phyloP scores from a whole-genome alignment of 2,797 vertebrate species.

The Lindbergichthys nudifrons region DNA sequence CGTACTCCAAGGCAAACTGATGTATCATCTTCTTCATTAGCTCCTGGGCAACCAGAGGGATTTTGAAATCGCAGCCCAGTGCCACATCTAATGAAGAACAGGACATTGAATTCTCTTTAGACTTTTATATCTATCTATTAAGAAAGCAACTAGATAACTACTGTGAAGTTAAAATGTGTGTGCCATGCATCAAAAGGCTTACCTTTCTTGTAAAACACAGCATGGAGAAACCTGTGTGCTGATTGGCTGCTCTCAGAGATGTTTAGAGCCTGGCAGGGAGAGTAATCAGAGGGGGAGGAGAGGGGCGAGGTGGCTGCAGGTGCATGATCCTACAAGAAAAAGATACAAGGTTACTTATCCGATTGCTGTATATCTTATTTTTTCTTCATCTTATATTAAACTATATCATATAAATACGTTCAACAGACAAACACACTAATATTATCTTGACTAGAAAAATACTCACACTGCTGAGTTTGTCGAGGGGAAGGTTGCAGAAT shows the following conservation, averaged over 20 bases:
- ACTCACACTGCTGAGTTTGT: constrained; percentile 94
- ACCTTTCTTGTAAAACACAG: constrained; percentile 99
- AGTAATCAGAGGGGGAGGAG: constrained; percentile 94
- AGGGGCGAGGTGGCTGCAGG: constrained; percentile 89
- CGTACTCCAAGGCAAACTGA: constrained; percentile 98
- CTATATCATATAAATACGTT: neutral
- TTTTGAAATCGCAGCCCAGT: constrained; percentile 94
- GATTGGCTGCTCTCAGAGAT: constrained; percentile 96
- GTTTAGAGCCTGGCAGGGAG: constrained; percentile 94
- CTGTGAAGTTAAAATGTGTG: neutral
- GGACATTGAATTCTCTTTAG: neutral
- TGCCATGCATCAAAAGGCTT: constrained; percentile 43
- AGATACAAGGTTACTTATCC: neutral
- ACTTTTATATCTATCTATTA: no score
- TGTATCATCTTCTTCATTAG: constrained; percentile 99
- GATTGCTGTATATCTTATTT: neutral
- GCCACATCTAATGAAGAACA: constrained; percentile 88
- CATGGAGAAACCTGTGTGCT: constrained; percentile 97
- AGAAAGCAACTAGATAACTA: neutral
- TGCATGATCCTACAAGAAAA: constrained; percentile 86
- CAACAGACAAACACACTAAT: neutral
- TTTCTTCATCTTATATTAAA: neutral
- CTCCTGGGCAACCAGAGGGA: constrained; percentile 97
- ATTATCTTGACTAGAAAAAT: neutral
- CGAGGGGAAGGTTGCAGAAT: constrained; percentile 96